Conservation (phyloP, 2,113 vertebrate genomes). For the Rhinolophus ferrumequinum region DNA sequence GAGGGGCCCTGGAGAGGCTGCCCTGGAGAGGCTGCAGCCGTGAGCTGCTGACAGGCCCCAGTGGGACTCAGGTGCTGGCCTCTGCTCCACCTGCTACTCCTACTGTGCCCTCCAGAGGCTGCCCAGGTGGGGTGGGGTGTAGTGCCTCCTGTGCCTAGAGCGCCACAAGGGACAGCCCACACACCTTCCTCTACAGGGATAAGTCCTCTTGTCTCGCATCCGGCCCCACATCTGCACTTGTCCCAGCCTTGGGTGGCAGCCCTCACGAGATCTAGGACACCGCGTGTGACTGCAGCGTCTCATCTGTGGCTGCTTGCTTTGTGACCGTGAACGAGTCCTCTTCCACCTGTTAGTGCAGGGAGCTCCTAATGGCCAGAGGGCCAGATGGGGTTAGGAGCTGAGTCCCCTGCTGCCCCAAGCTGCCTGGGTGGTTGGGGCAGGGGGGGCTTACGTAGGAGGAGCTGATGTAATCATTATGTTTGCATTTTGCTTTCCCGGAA, state of each 20-base stretch:
- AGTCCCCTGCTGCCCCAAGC: not conserved
- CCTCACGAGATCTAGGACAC: not conserved
- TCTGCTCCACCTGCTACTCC: not conserved
- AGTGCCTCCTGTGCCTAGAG: not conserved
- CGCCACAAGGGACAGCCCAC: not conserved
- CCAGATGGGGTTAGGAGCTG: not conserved
- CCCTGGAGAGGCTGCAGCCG: not conserved
- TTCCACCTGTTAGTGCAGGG: not conserved
- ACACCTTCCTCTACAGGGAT: not conserved
- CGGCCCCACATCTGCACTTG: not conserved
- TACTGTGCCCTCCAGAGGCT: not conserved
- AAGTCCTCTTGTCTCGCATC: not conserved
- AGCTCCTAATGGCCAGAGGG: not conserved
- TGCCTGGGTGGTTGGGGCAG: not conserved
- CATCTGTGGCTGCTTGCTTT: not conserved
- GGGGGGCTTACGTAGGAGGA: not conserved
- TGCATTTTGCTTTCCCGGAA: not conserved
- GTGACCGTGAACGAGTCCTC: not conserved
- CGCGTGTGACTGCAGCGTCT: not conserved
- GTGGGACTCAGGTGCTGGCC: not conserved
- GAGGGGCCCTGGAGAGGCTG: not conserved
- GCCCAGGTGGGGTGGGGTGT: not conserved
- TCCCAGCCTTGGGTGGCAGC: not conserved
- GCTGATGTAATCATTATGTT: no score
- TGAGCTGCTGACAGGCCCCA: not conserved